Evolutionary conservation across 2,113 vertebrate species (phyloP), one percentile per base, ranked within the genome.

Genomic region (Nibea albiflora): DNA sequence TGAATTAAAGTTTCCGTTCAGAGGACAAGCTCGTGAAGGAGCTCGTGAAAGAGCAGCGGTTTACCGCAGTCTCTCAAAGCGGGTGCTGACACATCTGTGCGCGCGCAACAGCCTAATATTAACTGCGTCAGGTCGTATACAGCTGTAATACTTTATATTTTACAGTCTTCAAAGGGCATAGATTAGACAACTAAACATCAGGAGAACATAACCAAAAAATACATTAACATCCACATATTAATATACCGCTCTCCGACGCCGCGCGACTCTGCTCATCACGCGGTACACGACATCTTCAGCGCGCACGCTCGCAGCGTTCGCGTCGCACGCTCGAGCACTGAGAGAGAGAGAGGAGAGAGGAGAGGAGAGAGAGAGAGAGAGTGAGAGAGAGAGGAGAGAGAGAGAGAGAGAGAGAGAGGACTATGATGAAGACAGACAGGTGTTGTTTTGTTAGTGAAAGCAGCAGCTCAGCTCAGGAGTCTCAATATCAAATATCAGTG

Each of bases 1-100:
- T 78, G 47, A 81, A 73, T 68, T 68, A 54, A 80, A 78, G 84
- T 78, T 81, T 74, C 39, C 31, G 58, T 76, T n/a, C 31, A n/a
- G 1, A 61, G 52, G 35, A 52, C 31, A 24, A 31, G 64, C 73
- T 53, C 65, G 65, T 11, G 52, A 31, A 26, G 44, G 31, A 42
- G 60, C 73, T 53, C 65, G 65, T 11, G 52, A 31, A n/a, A 3
- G n/a, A n/a, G 31, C n/a, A 5, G 46, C 60, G 19, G 49, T 67
- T 81, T 72, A 61, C 67, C 62, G 78, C 86, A 80, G 67, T 75
- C 47, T 28, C 7, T 50, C 46, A 49, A 31, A 11, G 1, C 52
- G 16, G n/a, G 46, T 12, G 67, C 46, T 11, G 9, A 67, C 49
- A 60, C 56, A 57, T 35, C 47, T 50, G 56, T 57, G 72, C 4